A percentile compares a stretch with the other conserved stretches of the same genome.
These are phyloP conservation scores for Dipodomys spectabilis DNA, from an alignment of 2,113 vertebrate genomes.

Conservation along the genomic window DNA sequence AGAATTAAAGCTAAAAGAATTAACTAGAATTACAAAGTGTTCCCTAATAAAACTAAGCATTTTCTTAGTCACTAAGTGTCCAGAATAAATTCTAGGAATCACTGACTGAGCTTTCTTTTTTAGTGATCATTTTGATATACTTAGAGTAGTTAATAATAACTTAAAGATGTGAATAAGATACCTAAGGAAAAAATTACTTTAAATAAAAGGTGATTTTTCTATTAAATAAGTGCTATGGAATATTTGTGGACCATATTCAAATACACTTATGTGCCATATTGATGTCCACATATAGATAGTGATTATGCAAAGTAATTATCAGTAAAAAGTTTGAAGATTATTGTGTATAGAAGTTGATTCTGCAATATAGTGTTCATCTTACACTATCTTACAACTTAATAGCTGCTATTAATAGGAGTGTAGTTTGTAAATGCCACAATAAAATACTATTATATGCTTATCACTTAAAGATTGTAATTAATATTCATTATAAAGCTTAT, in stretches of 20 bases:
- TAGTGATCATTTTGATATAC: neutral
- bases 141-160: slow-evolving; percentile 22
- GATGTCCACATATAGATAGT: neutral
- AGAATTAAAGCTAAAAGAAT: slow-evolving; percentile 53
- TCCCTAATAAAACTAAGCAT: neutral
- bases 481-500: slow-evolving; percentile 14
- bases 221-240: slow-evolving; percentile 15
- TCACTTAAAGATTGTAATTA: neutral
- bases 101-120: neutral
- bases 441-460: neutral
- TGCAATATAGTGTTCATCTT: neutral
- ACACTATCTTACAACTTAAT: neutral
- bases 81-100: slow-evolving; percentile 26
- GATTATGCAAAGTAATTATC: slow-evolving; percentile 14
- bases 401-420: neutral
- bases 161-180: slow-evolving; percentile 15
- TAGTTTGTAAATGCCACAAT: neutral
- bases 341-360: neutral
- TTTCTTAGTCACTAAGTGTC: neutral
- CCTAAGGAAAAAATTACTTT: neutral
- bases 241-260: neutral
- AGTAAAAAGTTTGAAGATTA: neutral
- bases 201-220: slow-evolving; percentile 32
- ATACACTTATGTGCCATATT: neutral
- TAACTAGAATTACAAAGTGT: slow-evolving; percentile 22